Evolutionary conservation across 2,113 vertebrate species (phyloP).

Genomic region (Ailuropoda melanoleuca): DNA sequence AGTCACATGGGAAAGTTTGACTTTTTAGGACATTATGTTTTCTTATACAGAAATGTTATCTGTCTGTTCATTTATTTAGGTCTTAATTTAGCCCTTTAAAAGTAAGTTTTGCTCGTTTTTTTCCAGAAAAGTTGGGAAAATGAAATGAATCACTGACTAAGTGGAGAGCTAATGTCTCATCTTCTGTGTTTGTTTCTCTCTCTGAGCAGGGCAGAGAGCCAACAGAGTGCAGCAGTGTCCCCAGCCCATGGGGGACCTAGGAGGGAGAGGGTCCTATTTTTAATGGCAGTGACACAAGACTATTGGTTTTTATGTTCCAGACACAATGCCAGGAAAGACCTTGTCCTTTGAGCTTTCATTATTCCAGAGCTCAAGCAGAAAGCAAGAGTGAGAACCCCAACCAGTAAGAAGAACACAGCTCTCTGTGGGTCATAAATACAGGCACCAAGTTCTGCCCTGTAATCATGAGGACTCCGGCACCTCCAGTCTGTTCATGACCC

Average conservation of each 20-base stretch:
- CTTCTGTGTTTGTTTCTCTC: background rate
- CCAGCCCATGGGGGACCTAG: background rate
- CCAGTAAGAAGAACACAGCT: background rate
- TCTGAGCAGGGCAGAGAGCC: background rate
- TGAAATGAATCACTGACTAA: background rate
- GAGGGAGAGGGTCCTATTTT: background rate
- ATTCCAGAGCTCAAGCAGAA: constrained; percentile 14
- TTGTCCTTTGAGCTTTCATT: background rate
- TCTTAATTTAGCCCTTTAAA: background rate
- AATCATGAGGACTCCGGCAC: background rate
- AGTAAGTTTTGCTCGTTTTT: background rate
- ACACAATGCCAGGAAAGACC: background rate
- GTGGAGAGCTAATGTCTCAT: background rate
- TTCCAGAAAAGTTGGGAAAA: background rate
- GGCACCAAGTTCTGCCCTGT: background rate
- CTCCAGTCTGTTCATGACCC: background rate
- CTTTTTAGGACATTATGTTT: background rate
- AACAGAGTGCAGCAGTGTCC: background rate
- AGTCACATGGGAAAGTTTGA: background rate
- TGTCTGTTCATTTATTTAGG: background rate
- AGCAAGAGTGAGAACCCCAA: background rate
- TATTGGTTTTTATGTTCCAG: background rate
- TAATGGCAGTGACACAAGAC: background rate
- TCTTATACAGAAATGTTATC: background rate
- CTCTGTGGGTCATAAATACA: background rate